Evolutionary conservation across 2,113 vertebrate genomes (phyloP).

Genomic region (Neotragus moschatus): DNA sequence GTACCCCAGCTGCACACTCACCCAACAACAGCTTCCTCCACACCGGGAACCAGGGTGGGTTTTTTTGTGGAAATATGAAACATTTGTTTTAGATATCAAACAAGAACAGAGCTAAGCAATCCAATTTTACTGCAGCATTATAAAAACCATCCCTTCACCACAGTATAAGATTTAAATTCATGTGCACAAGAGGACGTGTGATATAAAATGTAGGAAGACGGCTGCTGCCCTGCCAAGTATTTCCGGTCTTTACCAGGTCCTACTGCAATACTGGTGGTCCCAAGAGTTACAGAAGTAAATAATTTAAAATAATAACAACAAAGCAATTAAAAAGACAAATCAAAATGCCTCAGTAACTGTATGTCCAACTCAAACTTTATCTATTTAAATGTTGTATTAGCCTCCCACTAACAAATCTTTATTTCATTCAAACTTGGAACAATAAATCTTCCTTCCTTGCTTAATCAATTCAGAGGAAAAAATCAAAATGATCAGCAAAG

Average conservation of each 20-base stretch:
- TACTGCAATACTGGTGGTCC: neutral
- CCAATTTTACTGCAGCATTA: neutral
- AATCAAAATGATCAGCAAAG: neutral
- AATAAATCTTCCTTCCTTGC: neutral
- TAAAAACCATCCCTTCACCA: neutral
- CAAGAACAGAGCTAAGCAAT: neutral
- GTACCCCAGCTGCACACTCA: neutral
- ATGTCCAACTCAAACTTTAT: neutral
- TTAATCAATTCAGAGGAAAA: neutral
- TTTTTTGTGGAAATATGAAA: neutral
- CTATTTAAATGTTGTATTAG: neutral
- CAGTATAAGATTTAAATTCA: neutral
- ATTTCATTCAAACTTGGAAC: neutral
- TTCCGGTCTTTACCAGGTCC: neutral
- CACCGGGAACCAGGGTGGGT: neutral
- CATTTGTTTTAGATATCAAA: neutral
- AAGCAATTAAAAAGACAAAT: neutral
- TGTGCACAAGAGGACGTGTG: neutral
- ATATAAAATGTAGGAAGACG: neutral
- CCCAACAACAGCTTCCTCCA: neutral
- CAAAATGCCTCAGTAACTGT: neutral
- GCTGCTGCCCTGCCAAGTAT: neutral
- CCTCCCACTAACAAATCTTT: neutral
- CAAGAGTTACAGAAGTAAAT: neutral
- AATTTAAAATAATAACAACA: neutral